These are phyloP conservation scores for Philopedon plagiatum DNA, from an alignment of 2,888 invertebrate species.

Conservation along the genomic window DNA sequence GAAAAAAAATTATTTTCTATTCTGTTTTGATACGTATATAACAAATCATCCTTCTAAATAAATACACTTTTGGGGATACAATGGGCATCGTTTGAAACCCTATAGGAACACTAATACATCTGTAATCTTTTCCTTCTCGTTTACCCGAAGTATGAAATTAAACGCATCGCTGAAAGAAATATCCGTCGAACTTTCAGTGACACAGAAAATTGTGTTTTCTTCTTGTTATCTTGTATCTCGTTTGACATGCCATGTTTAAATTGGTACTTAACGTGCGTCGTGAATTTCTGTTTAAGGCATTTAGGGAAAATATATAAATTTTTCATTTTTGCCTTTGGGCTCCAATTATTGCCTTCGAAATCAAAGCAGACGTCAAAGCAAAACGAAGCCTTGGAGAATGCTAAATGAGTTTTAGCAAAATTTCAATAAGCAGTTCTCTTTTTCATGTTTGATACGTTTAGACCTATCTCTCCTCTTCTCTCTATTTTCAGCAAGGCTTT, in stretches of 20 bases:
- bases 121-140: not conserved
- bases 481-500: too few species aligned
- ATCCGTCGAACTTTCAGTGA: not conserved
- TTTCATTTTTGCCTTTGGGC: not conserved
- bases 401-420: too few species aligned
- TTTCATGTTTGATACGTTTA: too few species aligned
- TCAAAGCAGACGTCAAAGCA: too few species aligned
- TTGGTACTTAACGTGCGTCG: not conserved
- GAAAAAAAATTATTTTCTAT: too few species aligned
- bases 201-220: conserved; percentile 25
- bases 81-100: not conserved
- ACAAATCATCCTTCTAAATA: not conserved
- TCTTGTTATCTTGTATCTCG: conserved; percentile 21
- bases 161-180: conserved; percentile 20
- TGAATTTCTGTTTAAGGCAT: not conserved
- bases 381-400: too few species aligned
- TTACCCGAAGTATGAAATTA: not conserved
- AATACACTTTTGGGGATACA: not conserved
- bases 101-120: not conserved
- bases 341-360: too few species aligned
- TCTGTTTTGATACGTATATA: too few species aligned
- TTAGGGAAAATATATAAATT: not conserved
- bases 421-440: too few species aligned
- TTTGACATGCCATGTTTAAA: conserved; percentile 1
- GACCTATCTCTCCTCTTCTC: too few species aligned